phyloP scores from a whole-genome alignment of 92 coral and sea anemone species.

The Phenganax marumi region DNA sequence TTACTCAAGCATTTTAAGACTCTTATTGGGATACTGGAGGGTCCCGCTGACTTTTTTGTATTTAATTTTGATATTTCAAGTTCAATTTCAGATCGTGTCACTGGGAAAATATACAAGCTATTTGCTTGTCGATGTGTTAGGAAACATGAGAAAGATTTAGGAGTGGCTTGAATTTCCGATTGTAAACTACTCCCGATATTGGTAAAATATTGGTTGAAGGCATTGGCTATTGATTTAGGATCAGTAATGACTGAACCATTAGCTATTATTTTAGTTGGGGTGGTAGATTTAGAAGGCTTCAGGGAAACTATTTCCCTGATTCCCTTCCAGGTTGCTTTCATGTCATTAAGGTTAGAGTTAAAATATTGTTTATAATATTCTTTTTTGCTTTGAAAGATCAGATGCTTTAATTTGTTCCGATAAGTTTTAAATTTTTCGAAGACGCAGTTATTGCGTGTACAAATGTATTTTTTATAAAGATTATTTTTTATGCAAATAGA shows the following conservation, averaged over 20 bases:
- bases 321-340: background rate
- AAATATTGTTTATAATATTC: background rate
- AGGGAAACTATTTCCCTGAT: background rate
- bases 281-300: background rate
- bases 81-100: too few species aligned
- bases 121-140: too few species aligned
- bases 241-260: background rate
- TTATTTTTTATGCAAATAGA: constrained; percentile 45
- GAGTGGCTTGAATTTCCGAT: background rate
- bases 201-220: constrained; percentile 5
- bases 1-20: too few species aligned
- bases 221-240: background rate
- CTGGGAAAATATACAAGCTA: too few species aligned
- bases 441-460: constrained; percentile 13
- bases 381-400: background rate
- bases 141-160: too few species aligned
- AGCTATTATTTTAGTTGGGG: background rate
- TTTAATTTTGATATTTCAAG: too few species aligned
- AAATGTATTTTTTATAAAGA: constrained; percentile 33
- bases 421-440: constrained; percentile 17
- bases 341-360: background rate
- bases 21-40: too few species aligned
- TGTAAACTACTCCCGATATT: constrained; percentile 16
- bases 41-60: too few species aligned
- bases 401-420: background rate